Conservation (phyloP, 2,888 invertebrate genomes). For the Iselma pallidipennis region DNA sequence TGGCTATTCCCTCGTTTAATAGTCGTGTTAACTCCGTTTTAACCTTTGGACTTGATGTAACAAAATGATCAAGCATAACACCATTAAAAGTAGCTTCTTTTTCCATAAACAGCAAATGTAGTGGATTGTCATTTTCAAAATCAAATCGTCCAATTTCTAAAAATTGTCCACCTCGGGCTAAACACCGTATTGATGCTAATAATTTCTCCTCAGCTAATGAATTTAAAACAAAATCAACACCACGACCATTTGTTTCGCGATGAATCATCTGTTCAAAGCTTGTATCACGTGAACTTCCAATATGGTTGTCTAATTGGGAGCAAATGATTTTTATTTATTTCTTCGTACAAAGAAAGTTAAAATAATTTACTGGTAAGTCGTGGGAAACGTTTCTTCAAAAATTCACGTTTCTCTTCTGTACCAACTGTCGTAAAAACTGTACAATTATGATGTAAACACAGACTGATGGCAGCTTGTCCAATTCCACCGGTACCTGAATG, state of each 20-base stretch:
- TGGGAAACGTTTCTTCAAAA: slow-evolving; percentile 60
- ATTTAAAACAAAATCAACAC: slow-evolving; percentile 90
- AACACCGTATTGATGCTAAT: slow-evolving; percentile 51
- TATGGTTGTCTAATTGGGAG: slow-evolving; percentile 81
- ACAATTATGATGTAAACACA: slow-evolving; percentile 66
- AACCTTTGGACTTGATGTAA: too few species aligned
- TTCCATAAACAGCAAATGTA: slow-evolving; percentile 69
- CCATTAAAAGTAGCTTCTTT: too few species aligned
- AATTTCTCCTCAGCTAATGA: slow-evolving; percentile 88
- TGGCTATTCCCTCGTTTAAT: slow-evolving; percentile 20
- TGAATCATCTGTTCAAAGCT: too few species aligned
- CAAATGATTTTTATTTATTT: slow-evolving; percentile 4
- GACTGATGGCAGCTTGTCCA: slow-evolving; percentile 74
- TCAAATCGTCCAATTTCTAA: slow-evolving; percentile 70
- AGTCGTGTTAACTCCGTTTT: too few species aligned
- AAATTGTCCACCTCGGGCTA: slow-evolving; percentile 61
- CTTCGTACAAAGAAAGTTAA: neutral
- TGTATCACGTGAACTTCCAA: too few species aligned
- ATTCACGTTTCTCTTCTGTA: slow-evolving; percentile 65
- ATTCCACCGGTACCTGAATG: too few species aligned
- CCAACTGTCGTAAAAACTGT: slow-evolving; percentile 72
- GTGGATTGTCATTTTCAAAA: slow-evolving; percentile 59
- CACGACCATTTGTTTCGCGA: slow-evolving; percentile 77
- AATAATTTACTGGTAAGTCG: slow-evolving; percentile 36
- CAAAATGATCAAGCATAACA: too few species aligned